Conservation (phyloP, 2,888 invertebrate genomes). For the Drosophila siamana region DNA sequence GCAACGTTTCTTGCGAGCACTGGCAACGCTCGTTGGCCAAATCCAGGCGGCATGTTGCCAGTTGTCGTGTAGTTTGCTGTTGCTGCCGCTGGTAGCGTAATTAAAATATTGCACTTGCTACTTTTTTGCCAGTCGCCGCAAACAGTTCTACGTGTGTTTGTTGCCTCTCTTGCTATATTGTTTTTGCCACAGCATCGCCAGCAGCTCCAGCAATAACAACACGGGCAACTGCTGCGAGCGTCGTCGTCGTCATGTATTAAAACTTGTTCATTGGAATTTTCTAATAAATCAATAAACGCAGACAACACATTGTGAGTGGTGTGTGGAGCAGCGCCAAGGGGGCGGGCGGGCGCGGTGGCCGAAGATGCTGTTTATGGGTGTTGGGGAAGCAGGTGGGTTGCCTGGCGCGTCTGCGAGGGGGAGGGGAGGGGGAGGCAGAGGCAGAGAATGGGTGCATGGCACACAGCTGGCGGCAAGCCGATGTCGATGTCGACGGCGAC, state of each 20-base stretch:
- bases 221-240: constrained; percentile 38
- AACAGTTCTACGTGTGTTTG: constrained; percentile 32
- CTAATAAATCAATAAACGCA: constrained; percentile 84
- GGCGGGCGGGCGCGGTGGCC: constrained; percentile 6
- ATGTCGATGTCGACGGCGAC: constrained; percentile 26
- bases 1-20: constrained; percentile 2
- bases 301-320: constrained; percentile 71
- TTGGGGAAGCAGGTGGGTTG: constrained; percentile 28
- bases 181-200: constrained; percentile 50
- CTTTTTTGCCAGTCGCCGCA: constrained; percentile 51
- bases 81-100: constrained; percentile 65
- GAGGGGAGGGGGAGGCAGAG: neutral
- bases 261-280: constrained; percentile 84
- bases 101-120: constrained; percentile 84
- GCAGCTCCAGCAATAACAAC: constrained; percentile 38
- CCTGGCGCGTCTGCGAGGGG: neutral
- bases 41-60: constrained; percentile 47
- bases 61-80: constrained; percentile 29
- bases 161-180: constrained; percentile 46
- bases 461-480: constrained; percentile 65
- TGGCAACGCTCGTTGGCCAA: constrained; percentile 67
- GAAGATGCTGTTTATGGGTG: constrained; percentile 48
- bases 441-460: constrained; percentile 49
- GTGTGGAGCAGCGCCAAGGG: constrained; percentile 2
- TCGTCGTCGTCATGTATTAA: constrained; percentile 67